phyloP scores from a whole-genome alignment of 1,140 invertebrate species.

The Scylla paramamosain region DNA sequence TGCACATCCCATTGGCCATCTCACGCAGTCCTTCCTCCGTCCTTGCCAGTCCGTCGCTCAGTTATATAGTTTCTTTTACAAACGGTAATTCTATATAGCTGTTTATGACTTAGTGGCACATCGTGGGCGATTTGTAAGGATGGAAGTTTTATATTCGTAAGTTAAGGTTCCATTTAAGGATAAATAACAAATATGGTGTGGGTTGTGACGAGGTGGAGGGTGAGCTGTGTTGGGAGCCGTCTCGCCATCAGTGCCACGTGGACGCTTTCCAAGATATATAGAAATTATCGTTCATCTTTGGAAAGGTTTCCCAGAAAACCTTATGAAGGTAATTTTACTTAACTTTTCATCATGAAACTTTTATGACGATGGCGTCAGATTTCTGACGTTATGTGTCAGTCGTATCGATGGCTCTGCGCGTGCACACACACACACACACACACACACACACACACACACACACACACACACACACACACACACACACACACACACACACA shows the following conservation, averaged over 20 bases:
- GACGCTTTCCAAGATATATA: too few species aligned
- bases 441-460: slow-evolving; percentile 34
- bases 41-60: background rate
- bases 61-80: background rate
- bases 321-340: too few species aligned
- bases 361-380: too few species aligned
- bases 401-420: background rate
- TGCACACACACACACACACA: slow-evolving; percentile 27
- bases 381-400: background rate
- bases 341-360: too few species aligned
- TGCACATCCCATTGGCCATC: background rate
- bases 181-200: background rate
- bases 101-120: background rate
- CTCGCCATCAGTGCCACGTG: too few species aligned
- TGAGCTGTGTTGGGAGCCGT: background rate
- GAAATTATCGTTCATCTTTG: too few species aligned
- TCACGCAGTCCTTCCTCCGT: background rate
- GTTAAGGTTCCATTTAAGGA: background rate
- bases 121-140: background rate
- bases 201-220: background rate
- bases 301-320: too few species aligned
- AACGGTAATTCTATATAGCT: background rate
- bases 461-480: slow-evolving; percentile 29
- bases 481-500: slow-evolving; percentile 35
- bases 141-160: background rate